These are phyloP conservation scores for Gonioctena quinquepunctata DNA, from an alignment of 1,140 invertebrate genomes.

Conservation along the genomic window DNA sequence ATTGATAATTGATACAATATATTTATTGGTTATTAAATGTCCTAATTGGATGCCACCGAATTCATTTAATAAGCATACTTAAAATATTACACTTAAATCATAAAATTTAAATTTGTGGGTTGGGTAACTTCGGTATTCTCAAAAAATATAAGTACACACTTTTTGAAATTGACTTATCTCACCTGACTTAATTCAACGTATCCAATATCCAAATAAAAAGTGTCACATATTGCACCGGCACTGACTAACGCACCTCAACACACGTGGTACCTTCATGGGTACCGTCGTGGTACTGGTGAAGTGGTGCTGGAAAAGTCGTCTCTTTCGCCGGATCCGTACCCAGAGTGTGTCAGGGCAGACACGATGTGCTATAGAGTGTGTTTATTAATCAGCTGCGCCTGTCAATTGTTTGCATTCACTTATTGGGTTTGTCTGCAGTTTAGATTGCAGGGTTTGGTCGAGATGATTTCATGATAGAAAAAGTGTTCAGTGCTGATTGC, in stretches of 20 bases:
- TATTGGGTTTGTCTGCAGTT: not conserved
- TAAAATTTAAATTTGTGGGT: too few relatives aligned
- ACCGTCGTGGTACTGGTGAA: slow-evolving; percentile 41
- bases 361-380: not conserved
- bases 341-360: slow-evolving; percentile 34
- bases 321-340: not conserved
- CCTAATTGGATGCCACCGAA: too few relatives aligned
- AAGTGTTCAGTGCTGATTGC: too few relatives aligned
- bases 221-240: slow-evolving; percentile 7
- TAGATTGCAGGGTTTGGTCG: not conserved
- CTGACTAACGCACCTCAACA: slow-evolving; percentile 8
- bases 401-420: slow-evolving; percentile 1
- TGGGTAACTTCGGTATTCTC: too few relatives aligned
- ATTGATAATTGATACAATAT: too few relatives aligned
- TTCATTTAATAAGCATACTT: too few relatives aligned
- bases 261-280: slow-evolving; percentile 31
- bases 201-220: not conserved
- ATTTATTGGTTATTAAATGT: too few relatives aligned
- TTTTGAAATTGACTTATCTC: too few relatives aligned
- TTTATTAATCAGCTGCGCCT: not conserved
- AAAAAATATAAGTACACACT: too few relatives aligned
- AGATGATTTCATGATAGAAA: not conserved
- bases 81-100: too few relatives aligned
- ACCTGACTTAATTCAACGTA: not conserved
- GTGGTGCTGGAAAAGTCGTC: slow-evolving; percentile 11